Conservation (phyloP, 2,888 invertebrate species). For the Boloria euphrosyne region DNA sequence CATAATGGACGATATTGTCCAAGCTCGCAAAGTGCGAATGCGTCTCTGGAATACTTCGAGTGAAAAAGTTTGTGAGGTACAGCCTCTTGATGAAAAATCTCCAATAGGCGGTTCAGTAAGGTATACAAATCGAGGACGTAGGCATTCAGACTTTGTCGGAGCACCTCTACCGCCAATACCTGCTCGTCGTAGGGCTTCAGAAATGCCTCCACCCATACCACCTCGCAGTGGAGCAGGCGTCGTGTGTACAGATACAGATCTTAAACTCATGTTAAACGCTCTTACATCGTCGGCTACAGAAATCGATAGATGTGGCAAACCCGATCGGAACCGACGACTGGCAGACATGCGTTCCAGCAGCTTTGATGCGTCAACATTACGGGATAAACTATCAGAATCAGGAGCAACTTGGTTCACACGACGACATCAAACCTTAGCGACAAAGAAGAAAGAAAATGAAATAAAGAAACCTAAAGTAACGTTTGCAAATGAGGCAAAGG, state of each 20-base stretch:
- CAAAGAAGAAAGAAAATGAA: conserved; percentile 81
- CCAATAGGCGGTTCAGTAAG: conserved; percentile 78
- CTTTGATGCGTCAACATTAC: conserved; percentile 90
- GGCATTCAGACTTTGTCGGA: conserved; percentile 88
- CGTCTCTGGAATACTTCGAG: conserved; percentile 92
- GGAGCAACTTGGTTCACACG: conserved; percentile 90
- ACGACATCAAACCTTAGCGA: conserved; percentile 89
- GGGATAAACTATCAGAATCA: conserved; percentile 68
- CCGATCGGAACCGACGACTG: conserved; percentile 82
- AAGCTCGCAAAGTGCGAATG: conserved; percentile 90
- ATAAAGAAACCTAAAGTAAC: conserved; percentile 79
- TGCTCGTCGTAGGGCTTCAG: conserved; percentile 86
- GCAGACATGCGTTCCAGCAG: conserved; percentile 91
- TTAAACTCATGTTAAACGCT: conserved; percentile 89
- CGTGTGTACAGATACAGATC: conserved; percentile 91
- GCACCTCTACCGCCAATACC: conserved; percentile 84
- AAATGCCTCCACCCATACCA: conserved; percentile 84
- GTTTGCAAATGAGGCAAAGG: conserved; percentile 84
- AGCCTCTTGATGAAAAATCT: conserved; percentile 87
- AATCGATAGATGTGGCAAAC: conserved; percentile 86
- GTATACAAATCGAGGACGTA: conserved; percentile 84
- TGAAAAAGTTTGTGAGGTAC: conserved; percentile 91
- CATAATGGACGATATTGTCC: conserved; percentile 94
- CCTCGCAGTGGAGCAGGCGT: conserved; percentile 82
- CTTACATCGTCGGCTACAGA: conserved; percentile 92